These are phyloP conservation scores for Lamellibrachia luymesi DNA, from an alignment of 1,140 invertebrate genomes.

Conservation along the genomic window DNA sequence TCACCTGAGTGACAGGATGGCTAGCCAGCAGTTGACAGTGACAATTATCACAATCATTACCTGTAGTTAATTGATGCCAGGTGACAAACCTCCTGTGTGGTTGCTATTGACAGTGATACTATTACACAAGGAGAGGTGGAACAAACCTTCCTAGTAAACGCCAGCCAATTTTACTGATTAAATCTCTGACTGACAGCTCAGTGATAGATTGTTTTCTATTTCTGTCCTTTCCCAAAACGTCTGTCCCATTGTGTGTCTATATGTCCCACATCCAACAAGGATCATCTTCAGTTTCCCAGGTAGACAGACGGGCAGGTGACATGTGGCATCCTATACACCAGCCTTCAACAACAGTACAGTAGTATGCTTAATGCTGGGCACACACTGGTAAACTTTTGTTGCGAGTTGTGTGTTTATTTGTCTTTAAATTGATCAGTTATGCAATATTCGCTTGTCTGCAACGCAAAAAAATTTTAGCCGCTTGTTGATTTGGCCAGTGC, in stretches of 20 bases:
- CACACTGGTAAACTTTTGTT: too few relatives aligned
- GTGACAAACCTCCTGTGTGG: neutral
- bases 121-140: neutral
- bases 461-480: too few relatives aligned
- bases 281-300: neutral
- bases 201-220: neutral
- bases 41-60: slow-evolving; percentile 2
- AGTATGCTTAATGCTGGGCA: too few relatives aligned
- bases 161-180: neutral
- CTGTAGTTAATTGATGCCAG: neutral
- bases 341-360: neutral
- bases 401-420: too few relatives aligned
- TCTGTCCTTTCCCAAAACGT: neutral
- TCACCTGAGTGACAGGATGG: neutral
- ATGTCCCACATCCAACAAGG: neutral
- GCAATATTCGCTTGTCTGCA: too few relatives aligned
- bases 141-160: neutral
- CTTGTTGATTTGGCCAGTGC: too few relatives aligned
- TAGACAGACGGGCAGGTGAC: neutral
- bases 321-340: neutral
- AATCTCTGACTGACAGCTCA: neutral
- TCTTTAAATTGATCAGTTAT: too few relatives aligned
- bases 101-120: neutral
- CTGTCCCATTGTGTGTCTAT: neutral
- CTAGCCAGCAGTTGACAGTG: neutral